Base-by-base conservation (phyloP, 2,797 vertebrate genomes). In the Poeciliopsis infans region DNA sequence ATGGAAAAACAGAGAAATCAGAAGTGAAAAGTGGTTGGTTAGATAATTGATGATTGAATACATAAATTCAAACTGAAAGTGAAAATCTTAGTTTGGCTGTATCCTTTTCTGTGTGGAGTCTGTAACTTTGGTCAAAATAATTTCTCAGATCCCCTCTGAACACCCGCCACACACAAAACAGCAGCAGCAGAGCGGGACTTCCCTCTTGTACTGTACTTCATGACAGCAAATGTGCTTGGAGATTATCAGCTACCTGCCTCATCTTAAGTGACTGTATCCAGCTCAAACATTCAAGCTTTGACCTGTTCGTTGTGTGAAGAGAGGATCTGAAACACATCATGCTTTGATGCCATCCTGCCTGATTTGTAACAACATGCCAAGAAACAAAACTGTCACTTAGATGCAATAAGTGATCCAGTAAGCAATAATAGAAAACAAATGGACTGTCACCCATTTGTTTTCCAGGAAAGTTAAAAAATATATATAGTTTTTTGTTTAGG, bases 1-100 rank as follows among this genome's bases (percentile, higher is more conserved):
- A 82, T 79, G 77, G 82, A 45, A 79, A 84, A 72, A 78, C 82
- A 69, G 81, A 10, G 66, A 55, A 73, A 72, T 68, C 84, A 72
- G 81, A 79, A 75, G 76, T 10, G 47, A 79, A 81, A 80, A 80
- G 53, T 55, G 77, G 49, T 41, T 41, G 77, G 49, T 39, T 39
- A 39, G 36, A 39, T 39, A 39, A 39, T 5, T 39, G 36, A 39
- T 39, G 5, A 39, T 39, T 39, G 36, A 39, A 39, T 18, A 8
- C 28, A 61, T 61, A 33, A 31, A 33, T 33, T 18, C 13, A 33
- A 61, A 61, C 13, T 61, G 31, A 61, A 33, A 1, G 1, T 18
- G 57, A 61, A 13, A 61, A 31, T 31, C 57, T 16, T 15, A 33
- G 12, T 31, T 61, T 33, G 28, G 59, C 28, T 33, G 28, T 31